Base-by-base conservation (phyloP, 2,888 invertebrate genomes). In the Morpho achilles region DNA sequence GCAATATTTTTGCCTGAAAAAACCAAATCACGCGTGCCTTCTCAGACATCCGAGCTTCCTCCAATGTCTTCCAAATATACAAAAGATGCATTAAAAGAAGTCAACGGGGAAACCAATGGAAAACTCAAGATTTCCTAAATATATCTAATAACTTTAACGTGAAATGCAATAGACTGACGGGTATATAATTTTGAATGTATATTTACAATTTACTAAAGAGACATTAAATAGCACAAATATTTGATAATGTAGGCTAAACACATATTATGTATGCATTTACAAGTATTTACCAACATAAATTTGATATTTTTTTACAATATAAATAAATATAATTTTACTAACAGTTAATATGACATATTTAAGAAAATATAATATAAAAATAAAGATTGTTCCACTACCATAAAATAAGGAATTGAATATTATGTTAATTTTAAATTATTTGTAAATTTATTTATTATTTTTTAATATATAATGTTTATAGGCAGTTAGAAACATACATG, bases 1-100 rank as follows among this genome's bases (percentile, higher is more conserved):
- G 86, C 91, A 0, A 66, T 91, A 65, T 72, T 91, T 16, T 70
- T 91, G 51, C 91, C 91, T 3, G 73, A 76, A 32, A 79, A 76
- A 55, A 56, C 63, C 0, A 72, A 63, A 56, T 22, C 42, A 16
- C 45, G 47, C 8, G 43, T 40, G 42, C 10, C 51, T 22, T 44
- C 63, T 45, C 64, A 61, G 10, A 10, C n/a, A 3, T 39, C 53
- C 63, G 80, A 82, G 48, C 64, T 72, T 68, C 63, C 75, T 64
- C 64, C 70, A 56, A 69, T 64, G 58, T 66, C 77, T 74, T 71
- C 77, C 60, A 74, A 67, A 58, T 57, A 62, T 8, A 73, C 59
- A 54, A 71, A 68, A 23, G 73, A 72, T 40, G 60, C 56, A 50
- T 53, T 54, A 9, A 69, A 58, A 51, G 74, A 76, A 47, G 53